Percentiles rank a stretch among this genome's conserved stretches.
Conservation (phyloP, 2,888 invertebrate genomes). For the Rhorus exstirpatorius region DNA sequence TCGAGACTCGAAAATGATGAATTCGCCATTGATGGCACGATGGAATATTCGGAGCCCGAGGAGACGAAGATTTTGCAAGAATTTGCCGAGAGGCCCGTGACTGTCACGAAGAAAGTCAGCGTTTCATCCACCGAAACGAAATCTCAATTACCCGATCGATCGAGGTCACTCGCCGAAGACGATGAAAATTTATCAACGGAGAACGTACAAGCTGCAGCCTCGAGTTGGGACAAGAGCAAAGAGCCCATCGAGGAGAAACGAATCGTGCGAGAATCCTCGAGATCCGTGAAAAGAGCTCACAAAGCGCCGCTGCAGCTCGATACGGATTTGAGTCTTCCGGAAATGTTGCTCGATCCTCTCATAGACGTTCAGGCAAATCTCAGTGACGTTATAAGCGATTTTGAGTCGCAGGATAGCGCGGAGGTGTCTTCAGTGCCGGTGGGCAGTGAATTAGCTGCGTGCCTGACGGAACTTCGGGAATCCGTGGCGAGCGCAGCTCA, state of each 20-base stretch:
- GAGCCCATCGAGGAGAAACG: slow-evolving; percentile 53
- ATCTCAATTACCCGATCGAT: neutral
- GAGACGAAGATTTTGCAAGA: slow-evolving; percentile 45
- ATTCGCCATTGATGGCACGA: slow-evolving; percentile 26
- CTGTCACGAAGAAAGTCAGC: slow-evolving; percentile 42
- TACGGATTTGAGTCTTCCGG: slow-evolving; percentile 76
- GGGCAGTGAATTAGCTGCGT: slow-evolving; percentile 76
- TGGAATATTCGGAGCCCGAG: slow-evolving; percentile 67
- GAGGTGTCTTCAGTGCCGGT: slow-evolving; percentile 68
- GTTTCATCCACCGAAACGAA: slow-evolving; percentile 36
- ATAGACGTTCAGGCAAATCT: slow-evolving; percentile 81
- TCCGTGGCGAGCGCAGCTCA: slow-evolving; percentile 80
- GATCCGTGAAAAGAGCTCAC: slow-evolving; percentile 13
- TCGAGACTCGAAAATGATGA: slow-evolving; percentile 45
- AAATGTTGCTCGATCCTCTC: slow-evolving; percentile 80
- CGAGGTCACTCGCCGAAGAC: neutral
- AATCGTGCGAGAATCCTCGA: neutral
- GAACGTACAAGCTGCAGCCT: slow-evolving; percentile 21
- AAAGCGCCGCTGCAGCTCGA: slow-evolving; percentile 63
- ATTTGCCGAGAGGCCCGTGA: slow-evolving; percentile 65
- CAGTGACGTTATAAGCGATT: slow-evolving; percentile 77
- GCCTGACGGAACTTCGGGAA: slow-evolving; percentile 79
- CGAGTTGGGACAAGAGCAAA: slow-evolving; percentile 23
- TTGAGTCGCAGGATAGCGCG: slow-evolving; percentile 75
- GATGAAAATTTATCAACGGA: slow-evolving; percentile 52